Evolutionary conservation across 2,797 vertebrate genomes (phyloP), one percentile per base, ranked within the genome.

Genomic region (Setipinna tenuifilis): DNA sequence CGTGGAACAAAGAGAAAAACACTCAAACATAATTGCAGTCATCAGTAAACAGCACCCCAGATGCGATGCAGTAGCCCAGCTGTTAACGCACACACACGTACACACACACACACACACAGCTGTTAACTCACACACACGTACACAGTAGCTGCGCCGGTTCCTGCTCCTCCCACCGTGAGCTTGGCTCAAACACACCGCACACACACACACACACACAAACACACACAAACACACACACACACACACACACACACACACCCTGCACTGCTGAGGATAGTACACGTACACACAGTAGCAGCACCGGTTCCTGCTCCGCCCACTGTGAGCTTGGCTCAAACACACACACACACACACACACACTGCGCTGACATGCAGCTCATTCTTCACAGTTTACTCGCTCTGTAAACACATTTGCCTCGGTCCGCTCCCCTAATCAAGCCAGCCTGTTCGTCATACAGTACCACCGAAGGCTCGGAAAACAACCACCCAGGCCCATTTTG

Each of bases 11-110:
- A 71, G 16, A 28, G 68, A 41, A 35, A 41, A 17, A 17, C 68
- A 17, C 68, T 75, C 68, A 75, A 31, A 3, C 68, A 75, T 75
- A 75, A 75, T 75, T 75, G 68, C 68, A 75, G 28, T 75, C 68
- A 75, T 17, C 25, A 54, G 68, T 2, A 41, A 75, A 75, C 68
- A 35, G 28, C 5, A 16, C 28, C n/a, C 19, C 17, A 61, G 19
- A 61, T 1, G 14, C 50, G 19, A 61, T 1, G 14, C 50, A 54
- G 50, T 54, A 54, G 50, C 50, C 50, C 50, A 54, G 50, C 50
- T 54, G 50, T 54, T 54, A 54, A 54, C 58, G n/a, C 19, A n/a
- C 21, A 35, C 68, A 5, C 28, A 35, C 17, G 31, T 16, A 19
- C 9, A 9, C 50, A 54, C 50, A 9, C 50, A 54, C 50, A 7